Conservation (phyloP, 2,888 invertebrate species). For the Luffia ferchaultella region DNA sequence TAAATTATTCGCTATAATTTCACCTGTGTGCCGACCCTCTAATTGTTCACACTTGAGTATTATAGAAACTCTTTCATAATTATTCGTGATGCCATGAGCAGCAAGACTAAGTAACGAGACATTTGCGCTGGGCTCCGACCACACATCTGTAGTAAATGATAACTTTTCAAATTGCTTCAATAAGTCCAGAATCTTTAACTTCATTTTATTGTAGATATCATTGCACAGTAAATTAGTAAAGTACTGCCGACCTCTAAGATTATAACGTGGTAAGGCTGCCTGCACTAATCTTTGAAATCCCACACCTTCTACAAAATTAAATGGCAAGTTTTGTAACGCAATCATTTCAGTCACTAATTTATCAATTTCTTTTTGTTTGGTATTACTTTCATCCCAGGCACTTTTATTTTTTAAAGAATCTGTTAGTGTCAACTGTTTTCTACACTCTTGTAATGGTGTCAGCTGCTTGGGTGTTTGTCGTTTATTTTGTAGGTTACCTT, state of each 20-base stretch:
- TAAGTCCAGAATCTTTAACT: constrained; percentile 8
- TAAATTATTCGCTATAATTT: not conserved
- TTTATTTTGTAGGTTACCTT: constrained; percentile 3
- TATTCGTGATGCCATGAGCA: constrained; percentile 11
- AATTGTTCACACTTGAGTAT: constrained; percentile 8
- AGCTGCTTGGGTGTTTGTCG: constrained; percentile 1
- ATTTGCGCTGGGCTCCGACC: constrained; percentile 8
- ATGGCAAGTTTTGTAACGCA: constrained; percentile 9
- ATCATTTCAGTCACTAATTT: constrained; percentile 11
- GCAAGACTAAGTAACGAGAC: constrained; percentile 10
- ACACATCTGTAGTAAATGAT: constrained; percentile 11
- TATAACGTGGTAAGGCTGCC: constrained; percentile 10
- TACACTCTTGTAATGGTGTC: constrained; percentile 11
- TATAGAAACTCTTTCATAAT: not conserved
- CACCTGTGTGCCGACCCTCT: constrained; percentile 1
- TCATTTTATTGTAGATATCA: constrained; percentile 9
- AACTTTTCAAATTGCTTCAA: constrained; percentile 11
- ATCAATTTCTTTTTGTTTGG: constrained; percentile 12
- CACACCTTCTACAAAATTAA: constrained; percentile 11
- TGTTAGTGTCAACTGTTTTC: constrained; percentile 10
- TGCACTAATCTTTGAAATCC: constrained; percentile 11
- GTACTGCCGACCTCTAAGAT: constrained; percentile 2
- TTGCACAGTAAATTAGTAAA: constrained; percentile 9
- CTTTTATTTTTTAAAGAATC: constrained; percentile 10
- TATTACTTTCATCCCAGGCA: constrained; percentile 8